A percentile compares a stretch with the other conserved stretches of the same genome.
phyloP scores from a whole-genome alignment of 2,797 vertebrate genomes.

The Trachops cirrhosus region DNA sequence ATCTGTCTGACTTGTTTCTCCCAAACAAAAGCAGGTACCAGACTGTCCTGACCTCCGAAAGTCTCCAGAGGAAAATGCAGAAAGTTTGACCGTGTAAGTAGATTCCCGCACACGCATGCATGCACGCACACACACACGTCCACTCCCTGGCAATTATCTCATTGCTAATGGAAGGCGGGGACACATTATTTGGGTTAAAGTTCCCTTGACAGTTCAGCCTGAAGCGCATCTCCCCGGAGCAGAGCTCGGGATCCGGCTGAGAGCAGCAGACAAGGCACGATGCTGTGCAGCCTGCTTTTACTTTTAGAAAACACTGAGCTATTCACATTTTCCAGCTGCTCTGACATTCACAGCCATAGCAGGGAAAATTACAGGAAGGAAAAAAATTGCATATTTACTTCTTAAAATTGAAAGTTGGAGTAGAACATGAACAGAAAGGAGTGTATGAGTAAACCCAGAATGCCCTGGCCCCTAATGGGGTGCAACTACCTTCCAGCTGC shows the following conservation, averaged over 20 bases:
- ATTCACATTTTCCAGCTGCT: constrained; percentile 69
- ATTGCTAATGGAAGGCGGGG: background rate
- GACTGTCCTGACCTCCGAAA: constrained; percentile 57
- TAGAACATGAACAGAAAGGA: constrained; percentile 53
- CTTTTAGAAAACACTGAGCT: constrained; percentile 67
- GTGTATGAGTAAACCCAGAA: constrained; percentile 48
- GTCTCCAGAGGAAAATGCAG: constrained; percentile 35
- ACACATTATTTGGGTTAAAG: constrained; percentile 13
- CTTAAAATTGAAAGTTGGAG: constrained; percentile 71
- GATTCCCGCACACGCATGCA: background rate
- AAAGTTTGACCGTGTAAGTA: constrained; percentile 52
- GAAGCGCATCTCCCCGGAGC: background rate
- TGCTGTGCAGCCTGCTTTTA: background rate
- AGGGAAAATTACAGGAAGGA: constrained; percentile 72
- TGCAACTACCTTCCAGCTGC: constrained; percentile 24
- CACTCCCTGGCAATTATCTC: background rate
- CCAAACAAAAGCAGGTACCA: constrained; percentile 52
- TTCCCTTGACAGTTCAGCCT: constrained; percentile 22
- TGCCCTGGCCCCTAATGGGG: constrained; percentile 59
- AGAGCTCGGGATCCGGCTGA: background rate
- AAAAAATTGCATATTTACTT: constrained; percentile 73
- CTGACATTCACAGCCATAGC: constrained; percentile 66
- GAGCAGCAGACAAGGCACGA: background rate
- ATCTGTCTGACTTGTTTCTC: constrained; percentile 25
- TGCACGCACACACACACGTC: rapidly evolving